A percentile compares a stretch with the other conserved stretches of the same genome.
Evolutionary conservation across 2,888 invertebrate species (phyloP).

Genomic region (Pristionchus maxplancki): DNA sequence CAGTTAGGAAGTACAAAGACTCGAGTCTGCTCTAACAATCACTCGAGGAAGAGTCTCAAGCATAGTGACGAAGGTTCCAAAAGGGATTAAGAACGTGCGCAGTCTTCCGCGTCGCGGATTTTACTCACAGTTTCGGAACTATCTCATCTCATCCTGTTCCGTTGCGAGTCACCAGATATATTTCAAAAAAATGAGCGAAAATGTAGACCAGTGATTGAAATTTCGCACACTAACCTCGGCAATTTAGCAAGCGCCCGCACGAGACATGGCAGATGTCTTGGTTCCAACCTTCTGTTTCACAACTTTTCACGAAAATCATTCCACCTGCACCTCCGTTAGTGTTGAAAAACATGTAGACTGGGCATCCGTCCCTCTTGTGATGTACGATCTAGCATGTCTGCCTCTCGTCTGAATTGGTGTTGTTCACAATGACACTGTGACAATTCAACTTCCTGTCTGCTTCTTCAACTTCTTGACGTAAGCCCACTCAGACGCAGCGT

Average conservation of each 20-base stretch:
- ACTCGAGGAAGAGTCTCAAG: background rate
- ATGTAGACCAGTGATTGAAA: no score
- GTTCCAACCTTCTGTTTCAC: no score
- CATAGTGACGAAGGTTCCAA: no score
- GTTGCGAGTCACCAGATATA: no score
- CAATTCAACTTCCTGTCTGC: background rate
- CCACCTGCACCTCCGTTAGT: background rate
- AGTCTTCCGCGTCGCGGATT: no score
- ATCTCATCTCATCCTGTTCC: no score
- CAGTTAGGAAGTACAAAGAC: slow-evolving; percentile 25
- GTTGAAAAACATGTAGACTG: background rate
- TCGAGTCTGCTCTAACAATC: background rate
- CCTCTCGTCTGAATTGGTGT: background rate
- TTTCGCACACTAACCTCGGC: no score
- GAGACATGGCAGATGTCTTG: background rate
- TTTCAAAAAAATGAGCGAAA: no score
- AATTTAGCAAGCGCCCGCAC: no score
- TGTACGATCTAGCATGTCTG: background rate
- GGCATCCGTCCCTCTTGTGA: background rate
- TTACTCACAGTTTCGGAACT: no score
- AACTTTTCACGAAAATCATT: background rate
- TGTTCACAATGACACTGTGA: background rate
- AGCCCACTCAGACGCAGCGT: background rate
- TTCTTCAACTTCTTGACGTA: no score
- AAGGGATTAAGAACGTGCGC: no score